Base-by-base conservation (phyloP, 2,888 invertebrate genomes). In the Incurvaria masculella region DNA sequence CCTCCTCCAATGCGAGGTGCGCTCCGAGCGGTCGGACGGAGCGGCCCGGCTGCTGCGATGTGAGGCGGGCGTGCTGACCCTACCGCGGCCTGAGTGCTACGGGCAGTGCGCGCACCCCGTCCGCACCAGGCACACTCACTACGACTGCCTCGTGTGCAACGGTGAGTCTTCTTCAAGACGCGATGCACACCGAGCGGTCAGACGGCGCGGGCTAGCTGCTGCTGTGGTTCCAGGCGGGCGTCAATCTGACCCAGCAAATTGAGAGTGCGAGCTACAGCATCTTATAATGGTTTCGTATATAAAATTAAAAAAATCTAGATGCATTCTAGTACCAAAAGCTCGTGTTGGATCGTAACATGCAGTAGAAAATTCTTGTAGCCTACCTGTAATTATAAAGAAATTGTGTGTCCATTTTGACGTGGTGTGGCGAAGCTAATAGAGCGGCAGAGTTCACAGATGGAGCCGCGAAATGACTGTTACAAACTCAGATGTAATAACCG, bases 81-180 rank as follows among this genome's bases (percentile, higher is more conserved):
- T 90, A 64, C 89, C 93, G 38, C 81, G 82, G 57, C 81, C 89
- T 48, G 86, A 88, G 59, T 95, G 94, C 67, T 89, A 92, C 67
- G 86, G 88, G 21, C 90, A 92, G 1, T 95, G 94, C 66, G 79
- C 81, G 46, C 81, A 87, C 60, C 87, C 93, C 2, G 76, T 85
- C 51, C 85, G 88, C 43, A 87, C 91, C 43, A 79, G 84, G 50
- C 83, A 86, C 10, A 92, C 93, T 44, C 87, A 91, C 63, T 73
- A 72, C 54, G 95, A 95, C 68, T 96, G 95, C 68, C 88, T 91
- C n/a, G 87, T 89, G 46, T 96, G 96, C 74, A 83, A 87, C 68
- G 90, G 91, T 90, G 68, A 80, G 71, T 62, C 39, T 16, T 21
- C 5, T 21, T 18, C 23, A 17, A n/a, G n/a, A n/a, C n/a, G n/a